Percentiles rank a stretch among this genome's conserved stretches.
These are phyloP conservation scores for Catocala fraxini DNA, from an alignment of 2,888 invertebrate species.

Conservation along the genomic window DNA sequence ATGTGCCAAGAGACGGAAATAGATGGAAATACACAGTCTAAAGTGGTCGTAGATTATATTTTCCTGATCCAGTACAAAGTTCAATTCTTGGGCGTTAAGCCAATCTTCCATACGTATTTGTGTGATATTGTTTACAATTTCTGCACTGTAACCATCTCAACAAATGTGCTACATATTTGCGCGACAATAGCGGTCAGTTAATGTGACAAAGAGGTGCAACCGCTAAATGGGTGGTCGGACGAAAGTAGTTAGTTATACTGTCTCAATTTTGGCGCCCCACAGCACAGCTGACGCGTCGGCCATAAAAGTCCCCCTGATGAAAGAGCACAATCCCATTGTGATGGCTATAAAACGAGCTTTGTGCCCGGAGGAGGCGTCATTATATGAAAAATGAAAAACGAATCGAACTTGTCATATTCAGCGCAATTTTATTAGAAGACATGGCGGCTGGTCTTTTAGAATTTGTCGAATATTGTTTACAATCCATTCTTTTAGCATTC, in stretches of 20 bases:
- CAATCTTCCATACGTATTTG: conserved; percentile 67
- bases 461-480: conserved; percentile 55
- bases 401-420: conserved; percentile 80
- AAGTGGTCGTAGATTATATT: conserved; percentile 73
- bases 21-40: conserved; percentile 71
- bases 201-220: conserved; percentile 52
- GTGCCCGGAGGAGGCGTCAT: conserved; percentile 77
- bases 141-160: conserved; percentile 34
- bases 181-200: conserved; percentile 46
- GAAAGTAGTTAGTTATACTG: conserved; percentile 68
- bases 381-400: conserved; percentile 84
- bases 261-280: conserved; percentile 80
- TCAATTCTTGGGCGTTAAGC: conserved; percentile 77
- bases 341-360: conserved; percentile 82
- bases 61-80: conserved; percentile 84
- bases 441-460: conserved; percentile 53
- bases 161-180: conserved; percentile 27
- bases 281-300: conserved; percentile 76
- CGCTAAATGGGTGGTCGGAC: conserved; percentile 56
- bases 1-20: conserved; percentile 78
- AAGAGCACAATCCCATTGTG: conserved; percentile 85
- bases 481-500: conserved; percentile 38
- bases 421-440: conserved; percentile 66
- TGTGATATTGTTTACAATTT: conserved; percentile 55
- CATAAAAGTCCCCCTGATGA: conserved; percentile 83